Base-by-base conservation (phyloP, 1,140 invertebrate species). In the Aphis gossypii region DNA sequence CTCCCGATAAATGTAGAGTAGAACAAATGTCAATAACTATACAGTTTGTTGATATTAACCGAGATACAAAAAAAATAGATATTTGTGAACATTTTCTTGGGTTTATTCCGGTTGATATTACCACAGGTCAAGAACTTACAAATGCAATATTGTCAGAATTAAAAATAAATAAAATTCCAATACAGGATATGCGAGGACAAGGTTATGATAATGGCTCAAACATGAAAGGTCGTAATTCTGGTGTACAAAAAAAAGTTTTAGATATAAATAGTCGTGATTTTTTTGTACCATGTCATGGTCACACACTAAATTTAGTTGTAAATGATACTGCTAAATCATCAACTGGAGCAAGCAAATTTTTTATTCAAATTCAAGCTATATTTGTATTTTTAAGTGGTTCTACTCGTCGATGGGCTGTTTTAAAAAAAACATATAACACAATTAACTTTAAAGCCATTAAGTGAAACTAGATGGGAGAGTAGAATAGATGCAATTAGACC, bases 11-110 rank as follows among this genome's bases (percentile, higher is more conserved):
- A 60, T 94, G 94, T 89, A 94, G 94, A 51, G 76, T 86, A 90
- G 94, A 94, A 94, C 93, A 94, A 90, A 94, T 95, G 94, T 93
- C 94, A 35, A 83, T 95, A 25, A 94, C 94, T 38, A 76, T 94
- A 68, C 46, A 94, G 76, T 94, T 94, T 93, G 94, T 94, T 82
- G 76, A 82, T 82, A 82, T 82, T 20, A 82, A 82, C 35, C 20
- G 6, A n/a, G 68, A 82, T 38, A 82, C 76, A 82, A 82, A 82
- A 82, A 82, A 35, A 82, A 20, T 38, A 35, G 56, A 91, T 56
- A 84, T 95, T 38, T 91, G 94, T 84, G 94, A 95, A 94, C 90
- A 94, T 91, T 95, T 95, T 94, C 23, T 95, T 38, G 60, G 60
- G 46, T 95, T 94, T 94, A 68, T 94, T 87, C 87, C 88, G 30